Percentiles rank a stretch among this genome's conserved stretches.
These are phyloP conservation scores for Athalia rosae DNA, from an alignment of 2,888 invertebrate species.

Conservation along the genomic window DNA sequence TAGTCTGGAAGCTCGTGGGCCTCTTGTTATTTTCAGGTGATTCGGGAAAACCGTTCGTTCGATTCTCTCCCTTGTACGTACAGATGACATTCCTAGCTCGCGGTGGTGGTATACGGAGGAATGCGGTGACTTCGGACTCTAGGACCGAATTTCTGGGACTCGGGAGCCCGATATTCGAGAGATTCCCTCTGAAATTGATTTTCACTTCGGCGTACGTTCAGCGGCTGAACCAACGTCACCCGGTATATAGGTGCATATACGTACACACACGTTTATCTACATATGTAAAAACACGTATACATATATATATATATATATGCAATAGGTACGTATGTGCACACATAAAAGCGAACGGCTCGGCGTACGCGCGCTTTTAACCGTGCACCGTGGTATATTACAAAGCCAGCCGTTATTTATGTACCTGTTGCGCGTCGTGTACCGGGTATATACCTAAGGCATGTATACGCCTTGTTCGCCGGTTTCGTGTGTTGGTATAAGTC, in stretches of 20 bases:
- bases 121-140: not conserved
- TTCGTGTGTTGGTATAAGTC: conserved; percentile 50
- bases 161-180: not conserved
- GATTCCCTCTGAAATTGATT: not conserved
- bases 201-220: not conserved
- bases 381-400: conserved; percentile 43
- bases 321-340: not conserved
- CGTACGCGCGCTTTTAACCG: conserved; percentile 56
- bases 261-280: not conserved
- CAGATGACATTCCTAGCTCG: not conserved
- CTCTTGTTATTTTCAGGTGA: not conserved
- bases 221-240: conserved; percentile 31
- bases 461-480: conserved; percentile 29
- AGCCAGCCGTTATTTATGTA: conserved; percentile 43
- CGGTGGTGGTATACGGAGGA: not conserved
- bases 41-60: not conserved
- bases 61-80: conserved; percentile 6
- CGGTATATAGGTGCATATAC: conserved; percentile 22
- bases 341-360: not conserved
- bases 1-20: no score
- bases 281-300: no score
- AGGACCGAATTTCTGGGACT: not conserved
- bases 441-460: not conserved
- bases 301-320: not conserved
- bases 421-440: conserved; percentile 42